phyloP scores from a whole-genome alignment of 2,113 vertebrate species.

The Bos taurus region ARS-UCD2.0 NC_037331.1:53791501-53792000 shows the following conservation, averaged over 20 bases:
- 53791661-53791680: not conserved
- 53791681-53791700: not conserved
- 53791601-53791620: not conserved
- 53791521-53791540: not conserved
- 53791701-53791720: not conserved
- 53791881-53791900: not conserved
- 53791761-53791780: not conserved
- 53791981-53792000: not conserved
- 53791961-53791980: not conserved
- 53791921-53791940: not conserved
- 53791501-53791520: not conserved
- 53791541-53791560: not conserved
- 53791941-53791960: not conserved
- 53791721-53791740: not conserved
- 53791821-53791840: not conserved
- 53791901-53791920: not conserved
- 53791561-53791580: constrained; percentile 12
- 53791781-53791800: not conserved
- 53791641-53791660: not conserved
- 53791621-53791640: not conserved
- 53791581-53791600: not conserved
- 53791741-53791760: not conserved
- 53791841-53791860: not conserved
- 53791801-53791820: not conserved
- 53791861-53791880: not conserved